Base-by-base conservation (phyloP, 2,113 vertebrate species). In the Tautogolabrus adspersus region DNA sequence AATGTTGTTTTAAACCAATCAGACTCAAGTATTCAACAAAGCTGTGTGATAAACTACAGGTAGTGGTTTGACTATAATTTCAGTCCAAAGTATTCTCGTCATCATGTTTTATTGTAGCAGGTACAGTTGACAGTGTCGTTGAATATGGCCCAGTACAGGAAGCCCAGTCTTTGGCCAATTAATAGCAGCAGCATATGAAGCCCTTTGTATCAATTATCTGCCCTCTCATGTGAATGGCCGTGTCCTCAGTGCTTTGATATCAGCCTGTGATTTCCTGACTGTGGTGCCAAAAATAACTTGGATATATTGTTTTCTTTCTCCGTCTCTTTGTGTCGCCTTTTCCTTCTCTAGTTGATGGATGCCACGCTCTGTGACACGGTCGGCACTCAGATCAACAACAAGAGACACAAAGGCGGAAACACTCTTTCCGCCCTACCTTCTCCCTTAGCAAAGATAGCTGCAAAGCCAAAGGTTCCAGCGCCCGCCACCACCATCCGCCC, bases 321-420 rank as follows among this genome's bases (percentile, higher is more conserved):
- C 13, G 4, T 64, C 6, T 42, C 54, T 54, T 3, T 69, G 9
- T 71, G 10, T 34, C 30, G 30, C 30, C 30, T 81, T 18, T 70
- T 1, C 60, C 16, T 65, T 47, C n/a, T 51, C 12, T 26, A 95
- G 94, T 67, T 94, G 83, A 95, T 95, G 94, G 94, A 95, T 6
- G 92, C 93, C 55, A 93, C 93, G 0, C 87, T 95, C 26, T 89
- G 92, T 4, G 91, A 93, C 84, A 92, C 92, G 0, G 88, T 93
- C 4, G 87, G 91, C 26, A 75, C 84, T 58, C 93, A 94, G 85
- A 87, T 89, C 78, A 86, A 37, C 81, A 87, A 77, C 85, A 93
- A 89, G 65, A 68, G 85, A 37, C 66, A 5, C 77, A 88, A 83
- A 83, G 65, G 61, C 1, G 23, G 77, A 19, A 79, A 34, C 44